Percentiles rank a stretch among this genome's conserved stretches.
Evolutionary conservation across 2,797 vertebrate species (phyloP).

Genomic region (Fringilla coelebs): DNA sequence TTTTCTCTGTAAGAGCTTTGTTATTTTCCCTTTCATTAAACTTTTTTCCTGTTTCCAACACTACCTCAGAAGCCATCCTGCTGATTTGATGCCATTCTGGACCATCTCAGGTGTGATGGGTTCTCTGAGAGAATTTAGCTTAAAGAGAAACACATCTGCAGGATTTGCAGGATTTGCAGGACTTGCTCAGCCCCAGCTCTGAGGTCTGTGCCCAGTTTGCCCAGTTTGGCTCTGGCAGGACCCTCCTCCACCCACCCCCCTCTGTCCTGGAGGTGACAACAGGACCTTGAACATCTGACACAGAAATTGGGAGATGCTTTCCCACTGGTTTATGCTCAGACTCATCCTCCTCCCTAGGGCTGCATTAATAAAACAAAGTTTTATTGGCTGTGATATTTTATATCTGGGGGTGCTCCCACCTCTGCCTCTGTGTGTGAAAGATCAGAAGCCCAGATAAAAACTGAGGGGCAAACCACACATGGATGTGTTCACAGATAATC

Average conservation of each 20-base stretch:
- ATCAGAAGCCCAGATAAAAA: background rate
- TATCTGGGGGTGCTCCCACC: background rate
- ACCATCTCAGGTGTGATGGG: too few relatives aligned
- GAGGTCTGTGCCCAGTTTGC: background rate
- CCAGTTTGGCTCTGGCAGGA: background rate
- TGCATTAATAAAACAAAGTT: background rate
- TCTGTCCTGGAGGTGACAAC: background rate
- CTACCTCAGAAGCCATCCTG: background rate
- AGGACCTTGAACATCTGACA: background rate
- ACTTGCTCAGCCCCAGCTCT: background rate
- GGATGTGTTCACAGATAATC: background rate
- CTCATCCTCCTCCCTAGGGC: background rate
- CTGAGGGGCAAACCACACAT: background rate
- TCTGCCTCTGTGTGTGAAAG: background rate
- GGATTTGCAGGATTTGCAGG: background rate
- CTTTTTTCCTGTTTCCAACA: background rate
- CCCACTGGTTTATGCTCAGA: fast-evolving
- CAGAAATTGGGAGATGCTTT: background rate
- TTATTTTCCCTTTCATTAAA: background rate
- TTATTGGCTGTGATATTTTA: background rate
- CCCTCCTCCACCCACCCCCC: fast-evolving
- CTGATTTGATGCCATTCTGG: too few relatives aligned
- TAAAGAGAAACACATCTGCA: background rate
- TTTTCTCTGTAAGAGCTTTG: background rate
- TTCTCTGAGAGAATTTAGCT: too few relatives aligned